phyloP scores from a whole-genome alignment of 2,888 invertebrate genomes.

The Coenonympha arcania region DNA sequence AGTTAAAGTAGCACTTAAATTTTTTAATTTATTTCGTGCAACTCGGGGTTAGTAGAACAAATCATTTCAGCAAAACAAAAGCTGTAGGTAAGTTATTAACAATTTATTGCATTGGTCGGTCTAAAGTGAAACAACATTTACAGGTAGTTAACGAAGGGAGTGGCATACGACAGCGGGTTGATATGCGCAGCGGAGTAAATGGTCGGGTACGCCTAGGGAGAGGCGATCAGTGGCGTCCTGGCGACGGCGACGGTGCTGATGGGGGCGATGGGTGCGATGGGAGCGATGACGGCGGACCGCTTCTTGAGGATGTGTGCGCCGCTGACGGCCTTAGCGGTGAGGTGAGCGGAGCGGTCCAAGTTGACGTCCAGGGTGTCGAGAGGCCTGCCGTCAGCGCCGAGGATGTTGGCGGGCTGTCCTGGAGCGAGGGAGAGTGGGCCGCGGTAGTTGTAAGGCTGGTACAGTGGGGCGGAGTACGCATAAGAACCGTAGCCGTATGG shows the following conservation, averaged over 20 bases:
- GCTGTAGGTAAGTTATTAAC: neutral
- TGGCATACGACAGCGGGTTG: conserved; percentile 18
- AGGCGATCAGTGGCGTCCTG: conserved; percentile 34
- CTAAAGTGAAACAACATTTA: neutral
- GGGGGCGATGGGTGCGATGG: conserved; percentile 36
- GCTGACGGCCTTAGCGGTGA: conserved; percentile 48
- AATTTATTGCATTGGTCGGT: conserved; percentile 1
- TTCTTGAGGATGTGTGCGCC: conserved; percentile 42
- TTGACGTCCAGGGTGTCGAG: conserved; percentile 61
- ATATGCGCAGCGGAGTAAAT: conserved; percentile 25
- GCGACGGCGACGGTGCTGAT: conserved; percentile 31
- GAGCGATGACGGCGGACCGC: conserved; percentile 35
- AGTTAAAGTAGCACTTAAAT: too few species aligned
- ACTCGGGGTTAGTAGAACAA: too few species aligned
- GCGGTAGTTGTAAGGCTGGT: conserved; percentile 18
- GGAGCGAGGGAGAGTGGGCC: conserved; percentile 49
- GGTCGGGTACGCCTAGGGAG: conserved; percentile 27
- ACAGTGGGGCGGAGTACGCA: conserved; percentile 44
- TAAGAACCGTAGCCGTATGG: conserved; percentile 34
- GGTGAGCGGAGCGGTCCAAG: conserved; percentile 58
- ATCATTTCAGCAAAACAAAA: neutral
- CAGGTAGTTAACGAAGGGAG: conserved; percentile 11
- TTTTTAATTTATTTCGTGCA: too few species aligned
- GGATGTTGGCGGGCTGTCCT: conserved; percentile 57
- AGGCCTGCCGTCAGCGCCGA: conserved; percentile 58